phyloP scores from a whole-genome alignment of 30 jellyfish, hydroid and myxozoan genomes.

The Aurelia sp. region DNA sequence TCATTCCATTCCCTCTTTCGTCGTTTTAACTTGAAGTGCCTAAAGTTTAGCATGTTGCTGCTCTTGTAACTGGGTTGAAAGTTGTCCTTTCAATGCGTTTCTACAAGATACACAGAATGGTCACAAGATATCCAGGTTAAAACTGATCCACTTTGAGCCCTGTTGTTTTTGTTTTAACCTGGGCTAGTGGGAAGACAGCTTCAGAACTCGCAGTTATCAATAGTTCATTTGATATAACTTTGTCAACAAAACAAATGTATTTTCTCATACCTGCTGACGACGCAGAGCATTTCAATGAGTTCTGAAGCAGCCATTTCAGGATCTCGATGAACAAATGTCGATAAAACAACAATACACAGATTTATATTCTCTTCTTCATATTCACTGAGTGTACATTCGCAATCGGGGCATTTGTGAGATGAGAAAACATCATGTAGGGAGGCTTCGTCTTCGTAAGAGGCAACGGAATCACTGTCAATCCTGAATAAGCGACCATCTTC shows the following conservation, averaged over 20 bases:
- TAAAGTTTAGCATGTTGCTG: no score
- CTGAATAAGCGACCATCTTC: slow-evolving; percentile 21
- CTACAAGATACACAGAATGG: no score
- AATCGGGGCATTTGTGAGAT: slow-evolving; percentile 36
- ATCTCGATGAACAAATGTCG: slow-evolving; percentile 91
- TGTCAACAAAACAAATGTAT: neutral
- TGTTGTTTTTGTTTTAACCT: no score
- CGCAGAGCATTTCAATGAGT: slow-evolving; percentile 72
- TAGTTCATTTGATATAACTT: no score
- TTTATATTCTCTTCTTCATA: slow-evolving; percentile 77
- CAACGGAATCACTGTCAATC: slow-evolving; percentile 42
- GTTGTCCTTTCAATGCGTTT: no score
- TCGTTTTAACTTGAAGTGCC: no score
- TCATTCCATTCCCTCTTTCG: no score
- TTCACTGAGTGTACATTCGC: slow-evolving; percentile 62
- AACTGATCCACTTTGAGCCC: no score
- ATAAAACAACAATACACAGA: slow-evolving; percentile 77
- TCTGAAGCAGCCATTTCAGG: slow-evolving; percentile 96
- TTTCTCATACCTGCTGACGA: slow-evolving; percentile 75
- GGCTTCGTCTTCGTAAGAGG: slow-evolving; percentile 28
- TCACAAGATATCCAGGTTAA: no score
- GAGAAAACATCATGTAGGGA: slow-evolving; percentile 14
- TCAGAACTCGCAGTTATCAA: no score
- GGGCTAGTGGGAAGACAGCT: no score
- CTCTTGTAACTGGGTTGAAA: no score